These are phyloP conservation scores for Engystomops pustulosus DNA, from an alignment of 2,113 vertebrate species.

Conservation along the genomic window DNA sequence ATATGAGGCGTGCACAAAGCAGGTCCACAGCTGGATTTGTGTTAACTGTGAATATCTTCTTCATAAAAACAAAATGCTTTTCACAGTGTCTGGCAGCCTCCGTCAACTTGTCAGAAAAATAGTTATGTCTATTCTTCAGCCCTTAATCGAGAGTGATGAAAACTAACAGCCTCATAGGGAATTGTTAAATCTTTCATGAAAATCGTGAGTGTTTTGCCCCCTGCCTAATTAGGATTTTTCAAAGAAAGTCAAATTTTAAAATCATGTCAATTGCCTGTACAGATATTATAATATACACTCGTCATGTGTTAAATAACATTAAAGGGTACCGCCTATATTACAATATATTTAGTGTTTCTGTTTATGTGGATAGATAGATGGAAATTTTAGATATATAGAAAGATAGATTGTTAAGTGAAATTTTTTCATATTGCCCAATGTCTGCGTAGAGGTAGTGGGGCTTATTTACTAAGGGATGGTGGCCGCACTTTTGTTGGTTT, in stretches of 20 bases:
- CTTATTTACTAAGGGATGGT: too few species aligned
- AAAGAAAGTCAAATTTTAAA: constrained; percentile 61
- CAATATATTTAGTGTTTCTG: neutral
- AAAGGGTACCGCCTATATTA: too few species aligned
- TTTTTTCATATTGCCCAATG: too few species aligned
- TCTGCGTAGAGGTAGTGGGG: too few species aligned
- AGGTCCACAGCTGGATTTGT: constrained; percentile 61
- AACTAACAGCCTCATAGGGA: constrained; percentile 76
- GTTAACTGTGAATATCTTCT: constrained; percentile 49
- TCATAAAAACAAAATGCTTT: constrained; percentile 65
- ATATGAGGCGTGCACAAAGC: constrained; percentile 59
- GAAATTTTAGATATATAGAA: neutral
- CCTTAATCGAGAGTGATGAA: constrained; percentile 70
- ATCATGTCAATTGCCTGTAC: neutral
- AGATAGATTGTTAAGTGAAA: neutral
- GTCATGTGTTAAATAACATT: too few species aligned
- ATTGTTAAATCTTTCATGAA: constrained; percentile 71
- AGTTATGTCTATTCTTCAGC: constrained; percentile 69
- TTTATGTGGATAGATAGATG: neutral
- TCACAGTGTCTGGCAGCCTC: constrained; percentile 63
- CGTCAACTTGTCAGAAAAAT: constrained; percentile 68
- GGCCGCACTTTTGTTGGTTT: too few species aligned
- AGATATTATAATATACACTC: too few species aligned
- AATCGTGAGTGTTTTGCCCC: constrained; percentile 62
- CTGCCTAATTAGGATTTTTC: constrained; percentile 64